phyloP scores from a whole-genome alignment of 1,140 invertebrate species.

The Rhopalosiphum maidis region DNA sequence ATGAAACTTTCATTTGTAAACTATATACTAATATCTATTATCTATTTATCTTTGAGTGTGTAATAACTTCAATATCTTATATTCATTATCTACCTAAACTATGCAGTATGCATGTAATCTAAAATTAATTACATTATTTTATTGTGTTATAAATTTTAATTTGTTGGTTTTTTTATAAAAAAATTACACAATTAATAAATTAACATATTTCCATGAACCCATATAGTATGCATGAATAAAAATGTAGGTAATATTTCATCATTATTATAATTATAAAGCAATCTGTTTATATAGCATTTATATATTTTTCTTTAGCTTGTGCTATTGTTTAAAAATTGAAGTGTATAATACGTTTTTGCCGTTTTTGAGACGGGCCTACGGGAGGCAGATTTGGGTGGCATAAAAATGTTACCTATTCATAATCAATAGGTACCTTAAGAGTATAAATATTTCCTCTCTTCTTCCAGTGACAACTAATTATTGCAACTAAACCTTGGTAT shows the following conservation, averaged over 20 bases:
- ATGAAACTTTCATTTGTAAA: conserved; percentile 5
- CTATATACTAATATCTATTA: background rate
- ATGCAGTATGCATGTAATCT: background rate
- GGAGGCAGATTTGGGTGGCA: too few relatives aligned
- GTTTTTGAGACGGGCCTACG: too few relatives aligned
- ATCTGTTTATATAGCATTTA: background rate
- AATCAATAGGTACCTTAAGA: too few relatives aligned
- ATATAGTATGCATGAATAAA: background rate
- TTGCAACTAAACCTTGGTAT: too few relatives aligned
- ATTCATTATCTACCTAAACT: conserved; percentile 10
- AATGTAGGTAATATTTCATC: background rate
- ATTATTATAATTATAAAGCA: background rate
- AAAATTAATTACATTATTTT: conserved; percentile 24
- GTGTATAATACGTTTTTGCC: too few relatives aligned
- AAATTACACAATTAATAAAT: background rate
- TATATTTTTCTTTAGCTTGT: too few relatives aligned
- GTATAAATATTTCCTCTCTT: too few relatives aligned
- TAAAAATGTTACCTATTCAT: too few relatives aligned
- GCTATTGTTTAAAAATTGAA: too few relatives aligned
- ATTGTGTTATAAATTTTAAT: background rate
- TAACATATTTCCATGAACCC: background rate
- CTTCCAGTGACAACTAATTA: too few relatives aligned
- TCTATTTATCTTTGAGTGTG: background rate
- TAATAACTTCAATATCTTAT: conserved; percentile 13
- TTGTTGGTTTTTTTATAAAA: background rate